Evolutionary conservation across 2,797 vertebrate species (phyloP).

Genomic region (Halcyon smyrnensis): DNA sequence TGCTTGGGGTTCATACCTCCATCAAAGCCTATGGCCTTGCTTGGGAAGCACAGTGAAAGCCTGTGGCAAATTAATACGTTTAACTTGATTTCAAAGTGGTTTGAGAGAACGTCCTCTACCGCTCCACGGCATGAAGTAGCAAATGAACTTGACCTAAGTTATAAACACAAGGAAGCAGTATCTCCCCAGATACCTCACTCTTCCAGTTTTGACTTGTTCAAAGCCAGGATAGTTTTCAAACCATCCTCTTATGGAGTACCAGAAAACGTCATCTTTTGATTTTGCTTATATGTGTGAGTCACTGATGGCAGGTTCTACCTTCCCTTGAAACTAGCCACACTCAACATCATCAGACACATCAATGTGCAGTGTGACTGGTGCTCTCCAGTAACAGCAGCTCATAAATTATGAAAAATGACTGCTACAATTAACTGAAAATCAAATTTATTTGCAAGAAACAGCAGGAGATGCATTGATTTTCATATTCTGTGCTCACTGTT

Average conservation of each 20-base stretch:
- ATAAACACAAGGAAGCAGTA: background rate
- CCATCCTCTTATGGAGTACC: background rate
- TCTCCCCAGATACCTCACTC: background rate
- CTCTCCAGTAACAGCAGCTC: conserved; percentile 50
- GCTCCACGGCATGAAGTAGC: background rate
- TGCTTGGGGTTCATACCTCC: background rate
- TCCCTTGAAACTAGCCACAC: background rate
- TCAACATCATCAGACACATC: conserved; percentile 24
- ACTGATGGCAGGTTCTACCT: background rate
- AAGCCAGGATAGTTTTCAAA: background rate
- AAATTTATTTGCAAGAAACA: conserved; percentile 77
- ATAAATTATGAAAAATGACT: conserved; percentile 75
- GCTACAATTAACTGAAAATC: conserved; percentile 77
- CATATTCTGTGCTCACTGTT: conserved; percentile 55
- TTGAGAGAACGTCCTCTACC: background rate
- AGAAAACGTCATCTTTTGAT: background rate
- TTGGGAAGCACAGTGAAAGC: background rate
- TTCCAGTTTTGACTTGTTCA: background rate
- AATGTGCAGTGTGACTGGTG: background rate
- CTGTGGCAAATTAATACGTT: conserved; percentile 46
- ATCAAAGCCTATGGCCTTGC: background rate
- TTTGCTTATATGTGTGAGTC: background rate
- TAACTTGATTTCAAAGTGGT: background rate
- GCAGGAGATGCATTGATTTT: conserved; percentile 71
- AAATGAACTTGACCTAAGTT: background rate